Evolutionary conservation across 2,888 invertebrate genomes (phyloP).

Genomic region (Hecatera dysodea): DNA sequence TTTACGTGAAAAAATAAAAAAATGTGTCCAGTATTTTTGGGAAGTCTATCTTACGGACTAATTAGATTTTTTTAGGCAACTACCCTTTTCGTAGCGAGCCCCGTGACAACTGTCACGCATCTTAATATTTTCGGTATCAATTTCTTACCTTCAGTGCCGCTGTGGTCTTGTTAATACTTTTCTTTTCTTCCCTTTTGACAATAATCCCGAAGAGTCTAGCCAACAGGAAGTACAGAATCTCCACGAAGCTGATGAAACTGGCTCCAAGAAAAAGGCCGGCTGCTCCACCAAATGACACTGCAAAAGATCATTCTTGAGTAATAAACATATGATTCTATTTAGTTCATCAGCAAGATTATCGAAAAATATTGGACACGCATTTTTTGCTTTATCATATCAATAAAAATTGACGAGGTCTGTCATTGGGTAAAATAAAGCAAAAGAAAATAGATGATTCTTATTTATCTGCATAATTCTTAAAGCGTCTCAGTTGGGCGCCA

Average conservation of each 20-base stretch:
- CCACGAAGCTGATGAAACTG: constrained; percentile 92
- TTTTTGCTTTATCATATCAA: no score
- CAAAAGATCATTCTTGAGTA: background rate
- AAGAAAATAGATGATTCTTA: background rate
- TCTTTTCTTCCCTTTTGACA: constrained; percentile 5
- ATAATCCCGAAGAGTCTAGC: constrained; percentile 47
- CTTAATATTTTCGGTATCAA: background rate
- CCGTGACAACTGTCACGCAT: no score
- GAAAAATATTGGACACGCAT: no score
- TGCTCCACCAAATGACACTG: constrained; percentile 92
- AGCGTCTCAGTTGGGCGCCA: constrained; percentile 7
- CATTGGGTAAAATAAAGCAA: background rate
- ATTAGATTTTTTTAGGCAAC: no score
- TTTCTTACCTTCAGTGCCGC: constrained; percentile 6
- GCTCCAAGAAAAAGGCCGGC: constrained; percentile 92
- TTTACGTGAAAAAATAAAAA: no score
- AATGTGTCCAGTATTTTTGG: no score
- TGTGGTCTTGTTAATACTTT: background rate
- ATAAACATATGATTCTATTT: no score
- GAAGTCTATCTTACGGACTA: no score
- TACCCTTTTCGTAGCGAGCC: no score
- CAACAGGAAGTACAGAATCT: constrained; percentile 89
- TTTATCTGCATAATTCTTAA: background rate
- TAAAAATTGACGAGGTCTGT: no score
- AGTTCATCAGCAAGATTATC: no score